Evolutionary conservation across 1,140 invertebrate genomes (phyloP), one percentile per base, ranked within the genome.

Genomic region (Anagrus nilaparvatae): DNA sequence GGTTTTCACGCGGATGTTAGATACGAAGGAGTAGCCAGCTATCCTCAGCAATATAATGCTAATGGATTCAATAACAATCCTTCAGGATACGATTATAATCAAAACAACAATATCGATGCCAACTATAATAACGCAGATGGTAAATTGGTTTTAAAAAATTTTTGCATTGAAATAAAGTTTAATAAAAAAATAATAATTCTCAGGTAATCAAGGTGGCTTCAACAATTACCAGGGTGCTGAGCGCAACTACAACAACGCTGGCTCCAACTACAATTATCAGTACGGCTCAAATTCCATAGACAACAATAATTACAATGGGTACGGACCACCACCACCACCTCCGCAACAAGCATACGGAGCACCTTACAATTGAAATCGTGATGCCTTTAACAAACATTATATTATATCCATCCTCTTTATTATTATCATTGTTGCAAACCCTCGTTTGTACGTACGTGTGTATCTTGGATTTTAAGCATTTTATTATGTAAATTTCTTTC

Each of bases 1-100:
- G 83, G 83, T 7, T 86, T 81, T 64, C 81, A 84, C 55, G 82
- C 82, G n/a, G 79, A 84, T 44, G 82, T 86, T 3, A 73, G 77
- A 45, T 87, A 85, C 54, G 80, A 83, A 53, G 82, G 81, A 4
- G 74, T 79, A 44, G 77, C 79, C 0, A 70, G 66, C 16, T 82
- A 78, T 49, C 78, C 78, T 0, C 74, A 79, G 46, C 63, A 64
- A 13, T 66, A 63, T 35, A 60, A 60, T 44, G 52, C 51, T n/a
- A n/a, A n/a, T n/a, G 29, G 35, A 0, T 8, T 5, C 13, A 52
- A 59, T 40, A 56, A 56, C 46, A 54, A 53, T 37, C n/a, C n/a
- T n/a, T 23, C 38, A 20, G 51, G 49, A 3, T 58, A 58, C 42
- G 56, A 57, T 38, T 38, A 25, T 33, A 59, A 47, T 36, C 43